These are phyloP conservation scores for Agriopis leucophaearia DNA, from an alignment of 2,888 invertebrate species.

Conservation along the genomic window DNA sequence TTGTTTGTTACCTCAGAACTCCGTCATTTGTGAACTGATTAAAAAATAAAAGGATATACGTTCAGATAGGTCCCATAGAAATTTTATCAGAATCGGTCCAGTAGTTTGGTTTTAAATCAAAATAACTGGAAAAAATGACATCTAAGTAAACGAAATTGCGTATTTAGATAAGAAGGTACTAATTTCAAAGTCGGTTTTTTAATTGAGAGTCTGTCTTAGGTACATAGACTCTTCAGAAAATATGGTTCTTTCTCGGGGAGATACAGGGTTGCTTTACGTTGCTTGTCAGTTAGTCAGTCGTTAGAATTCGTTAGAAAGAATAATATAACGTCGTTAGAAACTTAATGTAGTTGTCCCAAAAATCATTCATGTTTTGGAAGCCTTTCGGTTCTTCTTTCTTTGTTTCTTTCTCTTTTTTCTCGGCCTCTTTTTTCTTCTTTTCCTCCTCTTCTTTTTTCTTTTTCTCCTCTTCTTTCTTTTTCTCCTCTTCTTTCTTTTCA, in stretches of 20 bases:
- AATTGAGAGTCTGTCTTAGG: no score
- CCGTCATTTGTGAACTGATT: no score
- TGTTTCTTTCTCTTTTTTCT: not conserved
- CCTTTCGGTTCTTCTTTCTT: conserved; percentile 10
- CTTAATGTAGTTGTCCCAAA: not conserved
- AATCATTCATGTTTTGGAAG: not conserved
- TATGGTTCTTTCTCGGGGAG: not conserved
- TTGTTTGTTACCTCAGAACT: no score
- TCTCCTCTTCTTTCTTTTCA: conserved; percentile 6
- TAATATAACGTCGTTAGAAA: conserved; percentile 2
- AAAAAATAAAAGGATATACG: no score
- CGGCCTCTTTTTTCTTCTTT: conserved; percentile 14
- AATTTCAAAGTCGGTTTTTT: no score
- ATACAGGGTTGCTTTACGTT: not conserved
- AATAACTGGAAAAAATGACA: no score
- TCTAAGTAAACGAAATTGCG: no score
- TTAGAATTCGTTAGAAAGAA: conserved; percentile 2
- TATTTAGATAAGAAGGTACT: no score
- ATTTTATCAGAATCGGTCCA: no score
- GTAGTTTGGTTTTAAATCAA: no score
- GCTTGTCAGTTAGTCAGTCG: not conserved
- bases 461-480: conserved; percentile 13
- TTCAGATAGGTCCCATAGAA: no score
- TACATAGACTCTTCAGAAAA: not conserved
- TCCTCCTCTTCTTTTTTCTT: conserved; percentile 15